Base-by-base conservation (phyloP, 2,113 vertebrate genomes). In the Camarhynchus parvulus region DNA sequence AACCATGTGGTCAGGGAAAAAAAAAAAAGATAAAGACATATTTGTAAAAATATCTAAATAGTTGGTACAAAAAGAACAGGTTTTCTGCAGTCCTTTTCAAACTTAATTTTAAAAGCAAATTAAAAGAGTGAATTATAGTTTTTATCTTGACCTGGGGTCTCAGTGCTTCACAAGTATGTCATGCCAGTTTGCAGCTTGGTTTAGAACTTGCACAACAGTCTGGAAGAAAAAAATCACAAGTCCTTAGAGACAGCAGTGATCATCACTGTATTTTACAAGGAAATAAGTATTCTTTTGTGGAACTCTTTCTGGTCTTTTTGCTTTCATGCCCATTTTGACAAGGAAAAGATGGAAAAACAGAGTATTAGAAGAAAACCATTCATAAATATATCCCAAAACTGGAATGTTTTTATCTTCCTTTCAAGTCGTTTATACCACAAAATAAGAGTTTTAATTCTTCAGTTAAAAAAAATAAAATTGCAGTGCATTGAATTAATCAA, bases 21-120 rank as follows among this genome's bases (percentile, higher is more conserved):
- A 30, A 52, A 53, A 24, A 53, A 44, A 50, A 59, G 9, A 88
- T 66, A 68, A 87, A 80, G 91, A 39, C 1, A 0, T 5, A 59
- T 87, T 88, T 90, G 56, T 81, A 37, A 87, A 92, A 90, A 80
- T 62, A 81, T 21, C 55, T 76, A 89, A 79, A 41, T 55, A 96
- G n/a, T 82, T 30, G 15, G 28, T 81, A 75, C 56, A 66, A 93
- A 96, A 93, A 39, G 44, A 94, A 63, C 18, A 72, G 52, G 11
- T 74, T 94, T 96, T 83, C 59, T 86, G n/a, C 61, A 68, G 63
- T 41, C 23, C 80, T 94, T 74, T 81, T 62, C 47, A 56, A 94
- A 74, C 16, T 74, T 83, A 70, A 91, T 86, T 82, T 91, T 58
- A 81, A 95, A 95, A 91, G 37, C 25, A 89, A 93, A 95, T 94